Evolutionary conservation across 2,888 invertebrate genomes (phyloP).

Genomic region (Odontocolon sp.): DNA sequence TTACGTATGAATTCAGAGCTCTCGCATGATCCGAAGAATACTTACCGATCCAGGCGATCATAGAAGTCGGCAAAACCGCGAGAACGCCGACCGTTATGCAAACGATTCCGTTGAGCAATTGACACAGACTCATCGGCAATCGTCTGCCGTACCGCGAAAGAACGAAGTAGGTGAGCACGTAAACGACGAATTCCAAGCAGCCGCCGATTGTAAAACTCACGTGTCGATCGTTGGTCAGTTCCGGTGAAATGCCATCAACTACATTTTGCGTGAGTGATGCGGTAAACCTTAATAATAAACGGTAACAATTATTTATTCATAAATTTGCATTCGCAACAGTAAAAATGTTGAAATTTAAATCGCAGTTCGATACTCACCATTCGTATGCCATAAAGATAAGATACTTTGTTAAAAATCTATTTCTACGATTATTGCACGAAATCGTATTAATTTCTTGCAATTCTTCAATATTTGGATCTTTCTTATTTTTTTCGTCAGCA

Average conservation of each 20-base stretch:
- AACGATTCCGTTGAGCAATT: conserved; percentile 78
- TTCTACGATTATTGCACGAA: conserved; percentile 51
- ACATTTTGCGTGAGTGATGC: conserved; percentile 81
- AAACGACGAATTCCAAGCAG: conserved; percentile 80
- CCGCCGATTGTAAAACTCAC: conserved; percentile 81
- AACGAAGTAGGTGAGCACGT: conserved; percentile 77
- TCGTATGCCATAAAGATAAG: conserved; percentile 63
- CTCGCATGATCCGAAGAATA: neutral
- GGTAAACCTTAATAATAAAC: conserved; percentile 78
- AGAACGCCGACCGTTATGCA: conserved; percentile 79
- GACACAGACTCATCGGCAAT: conserved; percentile 79
- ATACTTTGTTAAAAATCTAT: conserved; percentile 63
- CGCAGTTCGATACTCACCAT: conserved; percentile 62
- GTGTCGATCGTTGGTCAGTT: conserved; percentile 81
- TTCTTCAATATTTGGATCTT: conserved; percentile 40
- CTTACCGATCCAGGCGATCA: conserved; percentile 66
- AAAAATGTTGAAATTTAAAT: neutral
- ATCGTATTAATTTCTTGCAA: conserved; percentile 38
- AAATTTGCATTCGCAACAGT: neutral
- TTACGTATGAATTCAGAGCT: neutral
- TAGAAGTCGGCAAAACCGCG: conserved; percentile 65
- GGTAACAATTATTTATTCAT: neutral
- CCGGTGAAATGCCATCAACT: conserved; percentile 79
- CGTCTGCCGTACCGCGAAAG: conserved; percentile 80
- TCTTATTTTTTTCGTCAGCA: conserved; percentile 12